Evolutionary conservation across 2,797 vertebrate genomes (phyloP), one percentile per base, ranked within the genome.

Genomic region (Champsocephalus esox): DNA sequence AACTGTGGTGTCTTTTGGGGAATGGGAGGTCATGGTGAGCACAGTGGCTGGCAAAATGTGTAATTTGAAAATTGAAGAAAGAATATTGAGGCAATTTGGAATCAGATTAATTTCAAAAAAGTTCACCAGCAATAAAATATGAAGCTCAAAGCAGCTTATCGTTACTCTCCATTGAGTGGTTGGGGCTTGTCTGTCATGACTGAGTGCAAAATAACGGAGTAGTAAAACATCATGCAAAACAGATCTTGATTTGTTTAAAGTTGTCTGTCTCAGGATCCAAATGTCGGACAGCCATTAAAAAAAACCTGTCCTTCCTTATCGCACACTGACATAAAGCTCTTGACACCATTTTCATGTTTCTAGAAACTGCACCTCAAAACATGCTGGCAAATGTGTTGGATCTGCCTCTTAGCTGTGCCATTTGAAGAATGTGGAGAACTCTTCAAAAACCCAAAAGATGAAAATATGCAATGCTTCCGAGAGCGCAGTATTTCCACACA

Each of bases 341-440:
- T 44, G 5, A 75, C 50, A 76, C 14, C 4, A 3, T 48, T 28
- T 17, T 28, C 9, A 16, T 12, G 59, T 67, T 73, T 73, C 66
- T 66, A 41, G 62, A 73, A 54, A 70, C 0, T 24, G n/a, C 10
- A 1, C 24, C 68, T 61, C 52, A 75, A 80, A 77, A 79, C 59
- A 69, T 10, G 56, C 44, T 57, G 14, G 49, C n/a, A 60, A 54
- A 19, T 13, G 60, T 62, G 46, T 51, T 66, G 34, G 66, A 82
- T 69, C 66, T 58, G 73, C 67, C 66, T 14, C 56, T 67, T 75
- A 57, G 71, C 77, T 69, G 72, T 70, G 73, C 49, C 48, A 90
- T 80, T 80, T 67, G 60, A 88, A 79, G 82, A 90, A 92, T 89
- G 90, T 63, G 24, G 64, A 59, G 49, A 60, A 66, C 24, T 79